Percentiles rank a stretch among this genome's conserved stretches.
These are phyloP conservation scores for Lycopodina hypogea DNA, from an alignment of 37 sponge, comb jelly and placozoan genomes.

Conservation along the genomic window DNA sequence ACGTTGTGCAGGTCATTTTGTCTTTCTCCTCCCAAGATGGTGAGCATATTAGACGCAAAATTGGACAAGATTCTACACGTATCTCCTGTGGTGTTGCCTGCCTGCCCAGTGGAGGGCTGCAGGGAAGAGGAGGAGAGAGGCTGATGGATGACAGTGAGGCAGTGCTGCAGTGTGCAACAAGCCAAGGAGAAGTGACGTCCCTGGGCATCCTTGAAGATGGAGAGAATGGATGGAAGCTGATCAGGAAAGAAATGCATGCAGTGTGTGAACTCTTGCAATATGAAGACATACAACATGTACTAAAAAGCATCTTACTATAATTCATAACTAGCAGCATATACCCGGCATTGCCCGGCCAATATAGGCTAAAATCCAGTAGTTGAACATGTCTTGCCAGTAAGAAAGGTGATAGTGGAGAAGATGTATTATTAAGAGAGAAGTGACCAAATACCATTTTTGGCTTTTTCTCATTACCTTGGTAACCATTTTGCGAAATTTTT, in stretches of 20 bases:
- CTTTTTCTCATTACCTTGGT: too few species aligned
- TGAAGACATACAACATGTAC: too few species aligned
- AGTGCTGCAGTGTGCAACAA: not conserved
- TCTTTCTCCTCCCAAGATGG: not conserved
- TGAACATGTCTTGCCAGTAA: too few species aligned
- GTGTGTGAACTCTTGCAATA: not conserved
- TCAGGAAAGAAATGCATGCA: not conserved
- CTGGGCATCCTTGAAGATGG: slow-evolving; percentile 22
- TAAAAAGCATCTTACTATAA: too few species aligned
- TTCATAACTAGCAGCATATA: too few species aligned
- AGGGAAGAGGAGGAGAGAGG: not conserved
- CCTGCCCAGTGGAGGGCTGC: not conserved
- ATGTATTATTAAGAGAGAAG: too few species aligned
- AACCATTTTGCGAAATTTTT: too few species aligned
- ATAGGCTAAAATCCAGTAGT: too few species aligned
- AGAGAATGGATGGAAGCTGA: not conserved
- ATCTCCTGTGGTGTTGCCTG: not conserved
- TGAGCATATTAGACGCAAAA: not conserved
- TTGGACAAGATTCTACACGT: not conserved
- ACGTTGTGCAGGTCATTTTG: too few species aligned
- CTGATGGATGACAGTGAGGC: slow-evolving; percentile 5
- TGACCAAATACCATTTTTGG: too few species aligned
- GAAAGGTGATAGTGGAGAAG: too few species aligned
- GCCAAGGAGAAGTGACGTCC: slow-evolving; percentile 13
- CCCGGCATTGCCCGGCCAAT: too few species aligned